Evolutionary conservation across 1,140 invertebrate genomes (phyloP).

Genomic region (Penaeus vannamei): DNA sequence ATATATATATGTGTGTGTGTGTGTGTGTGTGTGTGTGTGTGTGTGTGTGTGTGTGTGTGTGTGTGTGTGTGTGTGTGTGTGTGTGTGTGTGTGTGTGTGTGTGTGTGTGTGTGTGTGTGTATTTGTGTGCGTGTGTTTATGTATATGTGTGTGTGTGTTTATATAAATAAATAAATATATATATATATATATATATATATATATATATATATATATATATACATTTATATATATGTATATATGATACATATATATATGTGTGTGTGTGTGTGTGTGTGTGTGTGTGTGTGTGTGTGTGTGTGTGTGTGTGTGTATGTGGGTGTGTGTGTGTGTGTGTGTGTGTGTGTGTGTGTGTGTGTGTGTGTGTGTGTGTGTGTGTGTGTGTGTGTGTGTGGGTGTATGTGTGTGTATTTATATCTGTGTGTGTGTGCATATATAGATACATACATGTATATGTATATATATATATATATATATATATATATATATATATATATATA

Average conservation of each 20-base stretch:
- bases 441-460: constrained; percentile 16
- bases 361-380: constrained; percentile 16
- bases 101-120: too few species aligned
- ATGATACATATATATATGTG: not conserved
- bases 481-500: constrained; percentile 17
- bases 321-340: not conserved
- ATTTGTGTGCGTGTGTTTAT: too few species aligned
- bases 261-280: not conserved
- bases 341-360: constrained; percentile 3
- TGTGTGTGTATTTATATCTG: not conserved
- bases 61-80: too few species aligned
- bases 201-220: not conserved
- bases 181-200: not conserved
- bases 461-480: constrained; percentile 17
- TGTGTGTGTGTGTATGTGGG: constrained; percentile 36
- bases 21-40: too few species aligned
- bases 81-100: too few species aligned
- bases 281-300: not conserved
- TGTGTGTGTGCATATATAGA: not conserved
- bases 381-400: not conserved
- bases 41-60: too few species aligned
- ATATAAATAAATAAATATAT: too few species aligned
- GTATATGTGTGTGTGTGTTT: too few species aligned
- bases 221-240: not conserved
- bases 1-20: too few species aligned